Percentiles rank a stretch among this genome's conserved stretches.
Conservation (phyloP, 2,113 vertebrate genomes). For the Tenrec ecaudatus region DNA sequence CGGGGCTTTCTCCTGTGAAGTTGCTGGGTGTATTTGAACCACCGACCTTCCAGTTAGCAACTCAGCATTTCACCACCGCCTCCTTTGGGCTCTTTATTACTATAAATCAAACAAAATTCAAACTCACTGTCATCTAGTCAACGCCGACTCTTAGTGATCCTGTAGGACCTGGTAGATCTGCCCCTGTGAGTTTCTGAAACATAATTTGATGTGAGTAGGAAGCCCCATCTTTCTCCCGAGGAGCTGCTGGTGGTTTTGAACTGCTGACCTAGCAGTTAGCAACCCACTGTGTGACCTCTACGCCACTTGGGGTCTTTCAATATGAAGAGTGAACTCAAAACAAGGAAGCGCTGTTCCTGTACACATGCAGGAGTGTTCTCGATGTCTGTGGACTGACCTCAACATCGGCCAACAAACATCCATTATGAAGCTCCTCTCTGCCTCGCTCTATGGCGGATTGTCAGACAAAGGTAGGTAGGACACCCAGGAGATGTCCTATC, state of each 20-base stretch:
- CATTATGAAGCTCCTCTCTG: neutral
- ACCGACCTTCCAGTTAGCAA: neutral
- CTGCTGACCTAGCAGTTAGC: too few relatives aligned
- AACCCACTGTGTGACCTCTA: neutral
- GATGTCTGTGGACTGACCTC: neutral
- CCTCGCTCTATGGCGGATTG: neutral
- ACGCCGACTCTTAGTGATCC: too few relatives aligned
- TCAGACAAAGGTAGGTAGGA: constrained; percentile 19
- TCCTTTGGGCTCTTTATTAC: too few relatives aligned
- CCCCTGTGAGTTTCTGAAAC: too few relatives aligned
- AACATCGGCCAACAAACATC: neutral
- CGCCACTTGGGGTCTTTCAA: neutral
- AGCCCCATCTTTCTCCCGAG: too few relatives aligned
- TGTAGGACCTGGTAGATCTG: too few relatives aligned
- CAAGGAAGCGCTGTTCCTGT: neutral
- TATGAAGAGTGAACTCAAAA: neutral
- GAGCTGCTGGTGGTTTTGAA: too few relatives aligned
- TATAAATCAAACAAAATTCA: too few relatives aligned
- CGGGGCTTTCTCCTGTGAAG: neutral
- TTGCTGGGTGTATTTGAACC: neutral
- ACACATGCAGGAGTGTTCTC: neutral
- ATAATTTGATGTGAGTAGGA: too few relatives aligned
- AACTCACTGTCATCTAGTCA: too few relatives aligned
- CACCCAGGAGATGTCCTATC: neutral
- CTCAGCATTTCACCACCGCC: too few relatives aligned